These are phyloP conservation scores for Leucoptera coffeella DNA, from an alignment of 2,888 invertebrate species.

Conservation along the genomic window DNA sequence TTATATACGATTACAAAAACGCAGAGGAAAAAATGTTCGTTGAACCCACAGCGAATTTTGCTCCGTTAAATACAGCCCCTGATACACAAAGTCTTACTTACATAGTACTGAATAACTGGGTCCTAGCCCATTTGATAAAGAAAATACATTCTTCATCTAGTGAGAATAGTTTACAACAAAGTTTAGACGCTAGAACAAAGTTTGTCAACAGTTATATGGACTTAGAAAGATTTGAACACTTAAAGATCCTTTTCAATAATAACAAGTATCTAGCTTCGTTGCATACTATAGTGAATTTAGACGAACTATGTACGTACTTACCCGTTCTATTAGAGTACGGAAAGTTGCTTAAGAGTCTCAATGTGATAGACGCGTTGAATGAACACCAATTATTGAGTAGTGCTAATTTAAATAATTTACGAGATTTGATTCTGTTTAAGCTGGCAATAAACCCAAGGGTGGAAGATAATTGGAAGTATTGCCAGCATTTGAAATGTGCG, in stretches of 20 bases:
- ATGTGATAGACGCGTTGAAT: conserved; percentile 53
- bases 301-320: conserved; percentile 44
- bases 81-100: conserved; percentile 54
- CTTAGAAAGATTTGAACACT: conserved; percentile 42
- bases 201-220: conserved; percentile 56
- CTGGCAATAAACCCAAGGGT: conserved; percentile 46
- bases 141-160: conserved; percentile 54
- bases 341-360: conserved; percentile 40
- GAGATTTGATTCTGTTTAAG: conserved; percentile 55
- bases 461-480: conserved; percentile 40
- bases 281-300: conserved; percentile 45
- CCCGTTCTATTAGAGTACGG: conserved; percentile 32
- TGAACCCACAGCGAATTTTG: conserved; percentile 34
- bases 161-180: conserved; percentile 35
- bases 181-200: conserved; percentile 51
- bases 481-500: conserved; percentile 41
- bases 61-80: conserved; percentile 33
- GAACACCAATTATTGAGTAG: conserved; percentile 46
- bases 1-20: conserved; percentile 35
- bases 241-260: conserved; percentile 47
- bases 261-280: conserved; percentile 57
- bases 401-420: conserved; percentile 46
- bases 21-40: conserved; percentile 41
- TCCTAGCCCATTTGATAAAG: conserved; percentile 61
- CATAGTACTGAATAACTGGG: conserved; percentile 61